A percentile compares a stretch with the other conserved stretches of the same genome.
Evolutionary conservation across 1,140 invertebrate genomes (phyloP).

Genomic region (Subanguina moxae): DNA sequence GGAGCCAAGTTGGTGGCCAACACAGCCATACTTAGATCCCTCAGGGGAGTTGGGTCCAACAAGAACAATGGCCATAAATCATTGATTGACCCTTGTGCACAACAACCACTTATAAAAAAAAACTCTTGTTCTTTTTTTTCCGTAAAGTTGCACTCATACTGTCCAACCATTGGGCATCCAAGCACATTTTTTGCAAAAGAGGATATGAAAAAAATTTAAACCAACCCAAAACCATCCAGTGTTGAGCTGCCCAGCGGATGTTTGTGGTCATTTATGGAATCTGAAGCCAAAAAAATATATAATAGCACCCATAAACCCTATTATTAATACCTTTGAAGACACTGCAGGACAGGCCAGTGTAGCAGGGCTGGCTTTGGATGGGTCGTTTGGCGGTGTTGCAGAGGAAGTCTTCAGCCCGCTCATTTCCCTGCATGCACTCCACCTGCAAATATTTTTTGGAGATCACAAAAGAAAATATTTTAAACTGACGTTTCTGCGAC

Average conservation of each 20-base stretch:
- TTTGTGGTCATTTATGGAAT: neutral
- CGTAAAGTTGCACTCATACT: too few species aligned
- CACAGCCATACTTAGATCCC: too few species aligned
- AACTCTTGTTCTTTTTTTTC: too few species aligned
- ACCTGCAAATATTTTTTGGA: conserved; percentile 10
- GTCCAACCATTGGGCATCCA: too few species aligned
- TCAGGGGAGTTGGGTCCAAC: too few species aligned
- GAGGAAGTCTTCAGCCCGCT: conserved; percentile 8
- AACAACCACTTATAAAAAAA: too few species aligned
- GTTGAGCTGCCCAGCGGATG: neutral
- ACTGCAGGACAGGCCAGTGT: conserved; percentile 54
- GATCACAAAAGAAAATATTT: neutral
- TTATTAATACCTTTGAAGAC: conserved; percentile 40
- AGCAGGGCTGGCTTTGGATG: conserved; percentile 33
- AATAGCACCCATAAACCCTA: neutral
- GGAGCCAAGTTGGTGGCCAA: too few species aligned
- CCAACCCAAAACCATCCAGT: neutral
- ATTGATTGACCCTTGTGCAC: too few species aligned
- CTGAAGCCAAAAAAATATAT: neutral
- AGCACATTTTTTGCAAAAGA: too few species aligned
- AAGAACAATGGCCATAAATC: too few species aligned
- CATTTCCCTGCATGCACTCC: conserved; percentile 27
- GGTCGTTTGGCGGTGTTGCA: conserved; percentile 27
- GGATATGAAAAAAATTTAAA: too few species aligned
- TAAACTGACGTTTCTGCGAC: conserved; percentile 51